Evolutionary conservation across 1,140 invertebrate genomes (phyloP).

Genomic region (Drosophila kohkoa): DNA sequence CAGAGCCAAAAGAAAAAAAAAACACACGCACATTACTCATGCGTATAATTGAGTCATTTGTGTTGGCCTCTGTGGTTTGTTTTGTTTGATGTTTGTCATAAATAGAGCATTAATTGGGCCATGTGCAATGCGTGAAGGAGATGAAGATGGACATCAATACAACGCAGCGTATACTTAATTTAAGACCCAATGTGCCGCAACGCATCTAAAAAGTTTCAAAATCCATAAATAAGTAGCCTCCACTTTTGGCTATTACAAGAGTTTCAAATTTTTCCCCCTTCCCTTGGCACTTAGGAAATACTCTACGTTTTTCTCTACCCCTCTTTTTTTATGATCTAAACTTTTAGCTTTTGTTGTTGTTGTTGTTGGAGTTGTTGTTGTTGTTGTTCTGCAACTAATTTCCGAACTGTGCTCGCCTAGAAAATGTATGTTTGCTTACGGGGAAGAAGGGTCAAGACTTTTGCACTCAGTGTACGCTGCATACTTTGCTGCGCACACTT

Average conservation of each 20-base stretch:
- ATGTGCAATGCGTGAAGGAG: conserved; percentile 40
- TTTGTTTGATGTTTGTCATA: conserved; percentile 38
- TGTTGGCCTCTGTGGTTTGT: conserved; percentile 55
- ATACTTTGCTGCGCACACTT: conserved; percentile 65
- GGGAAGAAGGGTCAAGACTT: conserved; percentile 15
- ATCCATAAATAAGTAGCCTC: conserved; percentile 49
- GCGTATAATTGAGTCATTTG: conserved; percentile 72
- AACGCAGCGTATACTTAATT: conserved; percentile 54
- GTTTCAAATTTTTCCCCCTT: conserved; percentile 70
- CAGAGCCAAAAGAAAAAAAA: conserved; percentile 10
- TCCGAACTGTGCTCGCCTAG: conserved; percentile 31
- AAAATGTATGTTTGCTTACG: conserved; percentile 23
- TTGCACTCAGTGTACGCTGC: conserved; percentile 39
- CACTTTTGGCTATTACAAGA: conserved; percentile 58
- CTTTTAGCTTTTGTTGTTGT: conserved; percentile 11
- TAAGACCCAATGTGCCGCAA: conserved; percentile 47
- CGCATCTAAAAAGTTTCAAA: conserved; percentile 45
- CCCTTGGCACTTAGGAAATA: conserved; percentile 45
- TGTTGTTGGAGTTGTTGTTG: conserved; percentile 11
- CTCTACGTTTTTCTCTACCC: background rate
- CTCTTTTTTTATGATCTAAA: conserved; percentile 27
- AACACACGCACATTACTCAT: conserved; percentile 63
- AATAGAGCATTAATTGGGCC: conserved; percentile 70
- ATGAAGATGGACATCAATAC: conserved; percentile 32
- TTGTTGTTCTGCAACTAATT: conserved; percentile 21